These are phyloP conservation scores for Poeciliopsis occidentalis DNA, from an alignment of 2,113 vertebrate species.

Conservation along the genomic window DNA sequence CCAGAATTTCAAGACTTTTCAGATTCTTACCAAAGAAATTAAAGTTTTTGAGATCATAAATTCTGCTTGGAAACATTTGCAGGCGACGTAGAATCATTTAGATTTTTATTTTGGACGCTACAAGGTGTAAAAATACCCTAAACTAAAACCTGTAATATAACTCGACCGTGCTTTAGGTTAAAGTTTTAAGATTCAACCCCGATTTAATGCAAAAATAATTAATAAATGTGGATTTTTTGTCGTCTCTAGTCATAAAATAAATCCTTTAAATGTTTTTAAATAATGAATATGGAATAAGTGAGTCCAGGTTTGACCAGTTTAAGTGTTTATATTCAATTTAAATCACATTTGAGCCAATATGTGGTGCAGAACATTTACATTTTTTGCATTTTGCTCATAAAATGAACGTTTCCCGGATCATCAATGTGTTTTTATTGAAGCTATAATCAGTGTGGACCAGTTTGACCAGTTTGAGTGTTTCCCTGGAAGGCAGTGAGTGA, in stretches of 20 bases:
- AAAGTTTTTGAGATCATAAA: neutral
- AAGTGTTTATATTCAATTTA: neutral
- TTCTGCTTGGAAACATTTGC: neutral
- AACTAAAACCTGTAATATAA: too few species aligned
- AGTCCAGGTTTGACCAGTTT: too few species aligned
- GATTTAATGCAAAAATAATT: too few species aligned
- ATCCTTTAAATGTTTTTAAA: too few species aligned
- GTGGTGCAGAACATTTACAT: too few species aligned
- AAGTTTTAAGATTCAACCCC: too few species aligned
- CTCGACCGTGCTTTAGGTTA: too few species aligned
- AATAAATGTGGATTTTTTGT: neutral
- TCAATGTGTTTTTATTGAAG: neutral
- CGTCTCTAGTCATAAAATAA: neutral
- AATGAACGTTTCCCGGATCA: neutral
- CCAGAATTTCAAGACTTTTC: neutral
- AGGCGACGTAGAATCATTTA: neutral
- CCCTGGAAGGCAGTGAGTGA: too few species aligned
- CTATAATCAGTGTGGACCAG: neutral
- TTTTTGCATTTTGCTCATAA: neutral
- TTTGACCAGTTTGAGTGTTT: neutral
- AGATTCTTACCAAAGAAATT: too few species aligned
- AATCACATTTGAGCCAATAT: neutral
- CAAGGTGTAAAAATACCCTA: neutral
- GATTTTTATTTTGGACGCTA: neutral
- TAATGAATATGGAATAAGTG: too few species aligned